Evolutionary conservation across 2,888 invertebrate species (phyloP), one percentile per base, ranked within the genome.

Genomic region (Drosophila lutescens): DNA sequence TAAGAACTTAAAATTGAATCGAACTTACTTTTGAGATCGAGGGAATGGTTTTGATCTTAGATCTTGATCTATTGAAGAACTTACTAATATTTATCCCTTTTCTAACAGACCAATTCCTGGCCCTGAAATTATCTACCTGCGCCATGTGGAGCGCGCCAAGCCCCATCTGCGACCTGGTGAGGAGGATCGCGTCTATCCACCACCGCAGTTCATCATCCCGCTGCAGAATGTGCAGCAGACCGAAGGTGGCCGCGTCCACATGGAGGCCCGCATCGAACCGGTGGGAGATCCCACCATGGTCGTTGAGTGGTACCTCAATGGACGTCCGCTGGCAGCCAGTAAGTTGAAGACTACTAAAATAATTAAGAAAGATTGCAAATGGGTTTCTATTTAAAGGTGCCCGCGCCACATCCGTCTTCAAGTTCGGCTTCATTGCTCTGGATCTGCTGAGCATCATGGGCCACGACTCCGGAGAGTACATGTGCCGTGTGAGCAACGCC

Each of bases 241-340:
- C 90, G 98, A 98, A 93, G 97, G 98, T 92, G 97, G 97, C 90
- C 95, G 97, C 91, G 95, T 98, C 90, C 98, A 98, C 93, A 98
- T 99, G 94, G 99, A 99, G 93, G 98, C 98, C 91, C 96, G 98
- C 93, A 97, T 99, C 93, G 97, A 97, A 93, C 99, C 99, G 82
- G 97, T 98, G 90, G 98, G 98, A 80, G 99, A 99, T 93, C 98
- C 98, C 77, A 96, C 96, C 55, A 97, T 99, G 97, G 95, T 95
- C 90, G 97, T 99, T 86, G 98, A 98, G 93, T 99, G 98, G 98
- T 97, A 95, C 91, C 95, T 96, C 90, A 98, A 99, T 93, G 98
- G 98, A 88, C 95, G 95, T 93, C 96, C 97, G 90, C 94, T 99
- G 88, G 95, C 96, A 94, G 97, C 97, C 91, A 97, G 98, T 98